phyloP scores from a whole-genome alignment of 2,113 vertebrate genomes.

The Rhabdomys dilectus region DNA sequence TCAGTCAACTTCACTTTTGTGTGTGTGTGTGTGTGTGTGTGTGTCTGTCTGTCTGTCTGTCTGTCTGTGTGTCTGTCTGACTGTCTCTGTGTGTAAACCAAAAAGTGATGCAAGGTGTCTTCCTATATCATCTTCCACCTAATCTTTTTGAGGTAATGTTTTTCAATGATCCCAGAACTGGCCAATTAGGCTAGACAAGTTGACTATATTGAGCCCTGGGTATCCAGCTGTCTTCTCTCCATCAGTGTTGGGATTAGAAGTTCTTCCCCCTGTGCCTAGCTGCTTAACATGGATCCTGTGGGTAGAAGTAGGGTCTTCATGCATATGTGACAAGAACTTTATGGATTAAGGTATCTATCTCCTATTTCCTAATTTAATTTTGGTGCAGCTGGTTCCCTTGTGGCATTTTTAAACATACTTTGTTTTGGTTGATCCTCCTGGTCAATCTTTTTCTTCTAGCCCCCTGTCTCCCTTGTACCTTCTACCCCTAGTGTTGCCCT shows the following conservation, averaged over 20 bases:
- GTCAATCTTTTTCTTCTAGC: neutral
- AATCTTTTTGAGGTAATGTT: neutral
- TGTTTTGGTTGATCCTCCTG: neutral
- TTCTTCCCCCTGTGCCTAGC: no score
- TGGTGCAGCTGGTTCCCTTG: neutral
- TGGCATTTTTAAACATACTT: neutral
- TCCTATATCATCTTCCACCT: neutral
- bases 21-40: neutral
- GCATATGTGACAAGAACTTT: neutral
- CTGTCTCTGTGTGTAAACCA: neutral
- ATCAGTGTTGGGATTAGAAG: neutral
- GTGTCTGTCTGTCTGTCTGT: neutral
- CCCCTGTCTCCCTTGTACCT: neutral
- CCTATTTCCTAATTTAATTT: neutral
- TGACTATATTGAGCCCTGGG: neutral
- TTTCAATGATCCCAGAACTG: neutral
- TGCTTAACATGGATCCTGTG: neutral
- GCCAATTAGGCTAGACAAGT: neutral
- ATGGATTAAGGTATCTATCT: neutral
- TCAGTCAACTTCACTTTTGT: neutral
- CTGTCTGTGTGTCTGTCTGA: neutral
- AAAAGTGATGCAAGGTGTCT: neutral
- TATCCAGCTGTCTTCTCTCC: neutral
- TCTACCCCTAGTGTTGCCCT: neutral
- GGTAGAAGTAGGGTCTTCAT: neutral